phyloP scores from a whole-genome alignment of 2,888 invertebrate species.

The Agrochola lychnidis region DNA sequence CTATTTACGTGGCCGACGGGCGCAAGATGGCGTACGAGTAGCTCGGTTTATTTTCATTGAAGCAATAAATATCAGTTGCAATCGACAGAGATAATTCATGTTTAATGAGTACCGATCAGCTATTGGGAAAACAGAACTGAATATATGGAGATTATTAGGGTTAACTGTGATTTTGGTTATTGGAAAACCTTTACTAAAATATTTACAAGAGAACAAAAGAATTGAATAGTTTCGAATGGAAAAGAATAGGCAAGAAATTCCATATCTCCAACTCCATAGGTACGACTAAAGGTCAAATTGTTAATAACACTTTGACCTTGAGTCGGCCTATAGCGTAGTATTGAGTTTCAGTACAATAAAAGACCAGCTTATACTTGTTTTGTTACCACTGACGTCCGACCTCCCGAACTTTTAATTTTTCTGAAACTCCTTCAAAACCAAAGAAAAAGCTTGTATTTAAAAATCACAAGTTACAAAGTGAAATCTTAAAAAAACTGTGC shows the following conservation, averaged over 20 bases:
- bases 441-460: neutral
- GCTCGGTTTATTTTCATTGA: slow-evolving; percentile 50
- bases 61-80: slow-evolving; percentile 52
- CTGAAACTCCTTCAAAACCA: neutral
- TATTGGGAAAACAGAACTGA: slow-evolving; percentile 10
- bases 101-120: slow-evolving; percentile 34
- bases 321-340: neutral
- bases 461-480: neutral
- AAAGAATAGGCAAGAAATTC: neutral
- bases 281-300: neutral
- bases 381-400: neutral
- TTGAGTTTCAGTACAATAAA: neutral
- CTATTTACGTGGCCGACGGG: slow-evolving; percentile 52
- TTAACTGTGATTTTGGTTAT: neutral
- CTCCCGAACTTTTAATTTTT: neutral
- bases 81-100: slow-evolving; percentile 44
- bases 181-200: neutral
- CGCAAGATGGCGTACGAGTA: slow-evolving; percentile 31
- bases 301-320: neutral
- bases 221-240: neutral
- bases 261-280: neutral
- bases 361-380: too few relatives aligned
- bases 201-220: neutral
- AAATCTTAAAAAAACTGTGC: neutral
- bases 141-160: neutral